Percentiles rank a stretch among this genome's conserved stretches.
phyloP scores from a whole-genome alignment of 1,140 invertebrate species.

The Leguminivora glycinivorella region DNA sequence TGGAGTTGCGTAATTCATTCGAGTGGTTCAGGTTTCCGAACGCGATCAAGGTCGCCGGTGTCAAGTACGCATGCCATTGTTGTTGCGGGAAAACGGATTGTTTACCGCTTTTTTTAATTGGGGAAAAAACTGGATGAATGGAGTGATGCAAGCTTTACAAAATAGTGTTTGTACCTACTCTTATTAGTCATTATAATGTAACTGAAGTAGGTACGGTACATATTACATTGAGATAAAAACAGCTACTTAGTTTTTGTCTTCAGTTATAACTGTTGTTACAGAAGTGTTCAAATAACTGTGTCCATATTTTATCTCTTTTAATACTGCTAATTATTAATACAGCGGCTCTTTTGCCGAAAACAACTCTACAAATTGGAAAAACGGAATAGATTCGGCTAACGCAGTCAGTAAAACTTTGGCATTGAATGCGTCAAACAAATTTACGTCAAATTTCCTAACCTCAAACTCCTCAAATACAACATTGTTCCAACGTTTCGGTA shows the following conservation, averaged over 20 bases:
- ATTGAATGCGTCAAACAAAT: no score
- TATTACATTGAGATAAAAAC: no score
- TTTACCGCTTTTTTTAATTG: constrained; percentile 3
- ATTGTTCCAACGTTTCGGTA: neutral
- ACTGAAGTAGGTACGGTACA: no score
- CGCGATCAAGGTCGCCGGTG: constrained; percentile 21
- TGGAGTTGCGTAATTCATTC: constrained; percentile 35
- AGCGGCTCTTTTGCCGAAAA: no score
- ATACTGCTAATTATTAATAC: no score
- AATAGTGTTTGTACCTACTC: neutral
- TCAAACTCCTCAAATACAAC: neutral
- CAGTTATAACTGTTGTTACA: no score
- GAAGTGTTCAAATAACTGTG: no score
- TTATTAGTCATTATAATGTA: neutral
- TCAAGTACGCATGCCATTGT: constrained; percentile 14
- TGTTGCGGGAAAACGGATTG: constrained; percentile 3
- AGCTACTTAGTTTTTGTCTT: no score
- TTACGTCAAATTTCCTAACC: neutral
- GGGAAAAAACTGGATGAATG: constrained; percentile 6
- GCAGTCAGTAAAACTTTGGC: no score
- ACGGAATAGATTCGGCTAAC: no score
- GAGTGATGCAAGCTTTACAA: neutral
- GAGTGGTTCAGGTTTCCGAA: constrained; percentile 21
- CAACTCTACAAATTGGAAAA: no score
- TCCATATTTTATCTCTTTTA: no score